These are phyloP conservation scores for Lithobates pipiens DNA, from an alignment of 2,797 vertebrate species.

Conservation along the genomic window DNA sequence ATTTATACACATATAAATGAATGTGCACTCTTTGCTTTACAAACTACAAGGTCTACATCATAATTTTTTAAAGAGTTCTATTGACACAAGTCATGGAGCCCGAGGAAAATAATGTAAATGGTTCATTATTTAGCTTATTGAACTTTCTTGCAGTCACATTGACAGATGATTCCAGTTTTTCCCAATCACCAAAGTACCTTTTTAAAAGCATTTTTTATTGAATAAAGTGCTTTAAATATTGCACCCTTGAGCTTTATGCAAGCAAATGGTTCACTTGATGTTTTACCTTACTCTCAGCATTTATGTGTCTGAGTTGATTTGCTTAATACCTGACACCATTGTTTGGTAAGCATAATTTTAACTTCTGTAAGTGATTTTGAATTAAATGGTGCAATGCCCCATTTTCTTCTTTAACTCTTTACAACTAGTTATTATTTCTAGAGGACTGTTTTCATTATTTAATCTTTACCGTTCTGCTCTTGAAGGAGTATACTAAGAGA, in stretches of 20 bases:
- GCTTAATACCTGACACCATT: slow-evolving; percentile 70
- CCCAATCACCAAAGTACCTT: slow-evolving; percentile 77
- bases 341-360: slow-evolving; percentile 22
- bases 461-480: no score
- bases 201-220: slow-evolving; percentile 82
- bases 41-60: slow-evolving; percentile 79
- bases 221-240: slow-evolving; percentile 81
- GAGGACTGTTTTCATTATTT: no score
- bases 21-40: slow-evolving; percentile 15
- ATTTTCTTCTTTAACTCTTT: slow-evolving; percentile 10
- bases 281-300: slow-evolving; percentile 74
- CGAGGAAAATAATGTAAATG: slow-evolving; percentile 79
- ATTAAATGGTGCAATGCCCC: slow-evolving; percentile 8
- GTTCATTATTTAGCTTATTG: slow-evolving; percentile 83
- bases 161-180: slow-evolving; percentile 79
- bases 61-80: slow-evolving; percentile 86
- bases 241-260: slow-evolving; percentile 80
- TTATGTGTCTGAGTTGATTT: slow-evolving; percentile 73
- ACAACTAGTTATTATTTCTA: background rate
- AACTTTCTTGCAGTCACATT: slow-evolving; percentile 78
- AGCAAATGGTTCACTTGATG: slow-evolving; percentile 76
- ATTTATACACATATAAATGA: background rate
- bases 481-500: no score
- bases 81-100: slow-evolving; percentile 79
- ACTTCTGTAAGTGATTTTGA: slow-evolving; percentile 9